phyloP scores from a whole-genome alignment of 2,888 invertebrate species.

The Molorchus minor region DNA sequence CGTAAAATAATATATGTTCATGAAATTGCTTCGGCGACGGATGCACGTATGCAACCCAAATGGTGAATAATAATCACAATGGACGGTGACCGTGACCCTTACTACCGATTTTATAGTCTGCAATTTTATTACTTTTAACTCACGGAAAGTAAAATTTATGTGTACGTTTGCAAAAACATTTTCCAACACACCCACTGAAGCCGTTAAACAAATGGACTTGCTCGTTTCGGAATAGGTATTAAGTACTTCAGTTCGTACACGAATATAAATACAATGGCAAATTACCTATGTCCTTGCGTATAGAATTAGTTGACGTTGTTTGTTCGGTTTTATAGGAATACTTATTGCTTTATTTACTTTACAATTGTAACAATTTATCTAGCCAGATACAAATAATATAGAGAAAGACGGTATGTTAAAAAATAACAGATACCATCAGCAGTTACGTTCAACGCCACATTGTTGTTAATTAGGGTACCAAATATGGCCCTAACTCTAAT shows the following conservation, averaged over 20 bases:
- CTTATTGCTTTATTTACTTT: neutral
- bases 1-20: neutral
- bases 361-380: neutral
- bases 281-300: neutral
- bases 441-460: no score
- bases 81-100: conserved; percentile 26
- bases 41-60: conserved; percentile 17
- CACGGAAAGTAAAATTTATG: conserved; percentile 25
- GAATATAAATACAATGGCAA: neutral
- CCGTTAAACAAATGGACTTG: conserved; percentile 19
- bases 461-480: no score
- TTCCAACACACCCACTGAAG: conserved; percentile 14
- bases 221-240: conserved; percentile 13
- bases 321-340: neutral
- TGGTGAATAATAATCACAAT: conserved; percentile 24
- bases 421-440: no score
- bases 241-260: neutral
- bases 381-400: no score
- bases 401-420: no score
- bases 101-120: conserved; percentile 27
- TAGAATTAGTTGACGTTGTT: neutral
- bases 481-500: no score
- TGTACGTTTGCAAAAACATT: conserved; percentile 18
- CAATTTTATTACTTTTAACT: conserved; percentile 22
- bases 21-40: conserved; percentile 8